Evolutionary conservation across 2,113 vertebrate genomes (phyloP), one percentile per base, ranked within the genome.

Genomic region (Atlantisia rogersi): DNA sequence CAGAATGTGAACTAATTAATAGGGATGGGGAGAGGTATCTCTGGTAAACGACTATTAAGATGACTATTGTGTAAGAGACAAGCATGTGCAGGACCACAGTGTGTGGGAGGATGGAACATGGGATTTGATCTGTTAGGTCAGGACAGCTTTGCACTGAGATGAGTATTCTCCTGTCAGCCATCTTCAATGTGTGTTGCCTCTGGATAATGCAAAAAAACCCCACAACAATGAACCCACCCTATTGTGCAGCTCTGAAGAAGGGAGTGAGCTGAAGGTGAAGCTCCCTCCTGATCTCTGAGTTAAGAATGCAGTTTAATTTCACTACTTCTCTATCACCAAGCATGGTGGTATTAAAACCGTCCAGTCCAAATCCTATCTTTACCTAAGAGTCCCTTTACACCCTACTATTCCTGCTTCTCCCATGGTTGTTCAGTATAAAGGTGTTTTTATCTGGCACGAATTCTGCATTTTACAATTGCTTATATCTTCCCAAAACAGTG

Each of bases 31-130:
- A 81, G 69, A 90, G 15, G 37, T 62, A 82, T 64, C 76, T 86
- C 53, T 82, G 62, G 62, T 82, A 84, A 90, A 86, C 0, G 28
- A 12, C 69, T 92, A 62, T 79, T 81, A 86, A 25, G 56, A 56
- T 19, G n/a, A 64, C 71, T 68, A 71, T 75, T 96, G 77, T 62
- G 69, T 62, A 93, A 93, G 24, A 88, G 48, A 56, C 17, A 86
- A 83, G 71, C 82, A 90, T 88, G 77, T 90, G 39, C 63, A 80
- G 52, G 67, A 79, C 60, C 25, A 2, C 42, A 37, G 39, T 40
- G 64, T 50, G 86, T 94, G 90, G 90, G 95, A 93, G 70, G 83
- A 40, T 92, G 92, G 86, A 91, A 91, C 70, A 76, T 19, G 67
- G 55, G 83, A 82, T 92, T 95, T 89, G 32, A 29, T 70, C 48